Evolutionary conservation across 2,797 vertebrate species (phyloP).

Genomic region (Tolypeutes matacus): DNA sequence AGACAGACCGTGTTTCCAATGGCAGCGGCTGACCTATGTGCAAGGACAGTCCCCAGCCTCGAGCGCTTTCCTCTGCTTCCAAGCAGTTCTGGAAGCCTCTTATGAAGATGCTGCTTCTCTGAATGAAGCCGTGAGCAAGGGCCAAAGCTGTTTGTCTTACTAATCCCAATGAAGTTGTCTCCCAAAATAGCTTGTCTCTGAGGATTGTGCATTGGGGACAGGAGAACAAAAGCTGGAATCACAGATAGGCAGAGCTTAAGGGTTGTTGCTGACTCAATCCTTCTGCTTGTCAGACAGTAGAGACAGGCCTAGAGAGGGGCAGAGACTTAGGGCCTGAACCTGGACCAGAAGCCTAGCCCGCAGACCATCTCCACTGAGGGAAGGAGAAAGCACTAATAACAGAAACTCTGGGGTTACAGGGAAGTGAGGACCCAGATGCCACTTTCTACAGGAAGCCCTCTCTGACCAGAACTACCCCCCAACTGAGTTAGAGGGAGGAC

Average conservation of each 20-base stretch:
- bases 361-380: background rate
- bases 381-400: background rate
- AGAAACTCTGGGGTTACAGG: background rate
- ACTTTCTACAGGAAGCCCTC: slow-evolving; percentile 21
- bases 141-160: background rate
- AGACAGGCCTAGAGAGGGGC: background rate
- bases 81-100: background rate
- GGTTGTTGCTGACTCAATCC: background rate
- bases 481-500: background rate
- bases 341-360: background rate
- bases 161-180: background rate
- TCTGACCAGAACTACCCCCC: background rate
- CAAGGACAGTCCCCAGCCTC: background rate
- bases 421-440: background rate
- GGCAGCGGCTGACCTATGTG: background rate
- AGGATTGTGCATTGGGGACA: background rate
- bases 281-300: background rate
- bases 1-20: too few species aligned
- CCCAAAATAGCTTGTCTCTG: background rate
- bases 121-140: background rate
- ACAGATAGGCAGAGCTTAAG: background rate
- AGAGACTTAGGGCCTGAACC: background rate
- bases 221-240: background rate
- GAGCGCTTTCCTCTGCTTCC: background rate
- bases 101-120: background rate